phyloP scores from a whole-genome alignment of 2,797 vertebrate genomes.

The Emys orbicularis region DNA sequence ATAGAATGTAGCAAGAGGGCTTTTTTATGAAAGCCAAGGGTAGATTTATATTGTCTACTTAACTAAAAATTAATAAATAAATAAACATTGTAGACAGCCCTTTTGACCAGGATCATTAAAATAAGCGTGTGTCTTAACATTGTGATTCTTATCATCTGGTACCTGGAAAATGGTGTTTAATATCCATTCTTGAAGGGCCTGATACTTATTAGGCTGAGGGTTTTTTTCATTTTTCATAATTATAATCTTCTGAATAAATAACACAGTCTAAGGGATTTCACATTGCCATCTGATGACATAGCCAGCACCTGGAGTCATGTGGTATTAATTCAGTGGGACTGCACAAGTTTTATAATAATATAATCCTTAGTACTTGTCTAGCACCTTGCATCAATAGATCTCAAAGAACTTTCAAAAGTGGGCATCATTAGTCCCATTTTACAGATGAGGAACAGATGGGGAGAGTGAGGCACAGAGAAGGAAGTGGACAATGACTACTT shows the following conservation, averaged over 20 bases:
- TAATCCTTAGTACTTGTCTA: background rate
- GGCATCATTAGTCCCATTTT: background rate
- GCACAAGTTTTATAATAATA: slow-evolving; percentile 13
- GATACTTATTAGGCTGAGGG: slow-evolving; percentile 44
- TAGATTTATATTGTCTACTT: slow-evolving; percentile 72
- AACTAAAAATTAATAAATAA: slow-evolving; percentile 73
- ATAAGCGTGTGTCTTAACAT: slow-evolving; percentile 4
- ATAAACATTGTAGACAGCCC: slow-evolving; percentile 57
- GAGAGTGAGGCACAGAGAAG: background rate
- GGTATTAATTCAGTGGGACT: background rate
- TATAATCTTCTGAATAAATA: slow-evolving; percentile 48
- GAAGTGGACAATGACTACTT: background rate
- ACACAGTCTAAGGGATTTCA: slow-evolving; percentile 23
- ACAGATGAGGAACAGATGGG: slow-evolving; percentile 36
- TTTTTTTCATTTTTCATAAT: slow-evolving; percentile 42
- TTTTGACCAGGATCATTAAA: slow-evolving; percentile 61
- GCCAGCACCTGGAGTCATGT: slow-evolving; percentile 28
- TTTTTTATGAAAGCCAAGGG: slow-evolving; percentile 68
- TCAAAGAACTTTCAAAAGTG: slow-evolving; percentile 25
- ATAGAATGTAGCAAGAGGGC: slow-evolving; percentile 42
- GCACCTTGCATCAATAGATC: background rate
- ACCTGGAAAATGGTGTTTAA: slow-evolving; percentile 54
- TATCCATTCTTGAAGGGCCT: slow-evolving; percentile 47
- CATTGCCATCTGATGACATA: slow-evolving; percentile 48
- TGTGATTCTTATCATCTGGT: slow-evolving; percentile 47